Evolutionary conservation across 2,888 invertebrate species (phyloP).

Genomic region (Eupithecia exiguata): DNA sequence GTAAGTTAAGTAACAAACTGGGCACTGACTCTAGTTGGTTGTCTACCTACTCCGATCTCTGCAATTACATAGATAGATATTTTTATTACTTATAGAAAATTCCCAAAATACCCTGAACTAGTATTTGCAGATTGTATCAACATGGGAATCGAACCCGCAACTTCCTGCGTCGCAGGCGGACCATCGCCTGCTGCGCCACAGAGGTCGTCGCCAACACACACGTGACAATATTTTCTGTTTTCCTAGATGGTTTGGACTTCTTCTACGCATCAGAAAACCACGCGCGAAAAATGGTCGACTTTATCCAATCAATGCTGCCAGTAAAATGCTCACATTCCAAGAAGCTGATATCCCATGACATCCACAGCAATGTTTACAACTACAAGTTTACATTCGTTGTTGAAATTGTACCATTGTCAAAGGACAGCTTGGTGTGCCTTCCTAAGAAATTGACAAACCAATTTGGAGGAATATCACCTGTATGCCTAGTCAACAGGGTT

Average conservation of each 20-base stretch:
- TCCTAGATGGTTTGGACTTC: slow-evolving; percentile 96
- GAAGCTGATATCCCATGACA: slow-evolving; percentile 98
- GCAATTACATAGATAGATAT: no score
- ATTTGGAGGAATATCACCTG: slow-evolving; percentile 93
- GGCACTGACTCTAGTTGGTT: no score
- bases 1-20: no score
- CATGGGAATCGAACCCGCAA: no score
- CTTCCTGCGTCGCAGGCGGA: no score
- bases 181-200: no score
- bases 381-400: slow-evolving; percentile 97
- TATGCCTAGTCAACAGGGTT: slow-evolving; percentile 95
- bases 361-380: slow-evolving; percentile 97
- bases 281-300: slow-evolving; percentile 98
- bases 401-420: slow-evolving; percentile 98
- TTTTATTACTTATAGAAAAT: no score
- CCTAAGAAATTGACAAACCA: slow-evolving; percentile 93
- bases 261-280: slow-evolving; percentile 94
- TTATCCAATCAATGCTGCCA: slow-evolving; percentile 93
- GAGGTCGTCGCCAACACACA: neutral
- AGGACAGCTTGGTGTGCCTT: slow-evolving; percentile 96
- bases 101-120: no score
- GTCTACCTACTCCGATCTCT: no score
- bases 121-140: no score
- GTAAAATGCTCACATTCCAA: slow-evolving; percentile 95
- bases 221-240: neutral